These are phyloP conservation scores for Cosmia trapezina DNA, from an alignment of 2,888 invertebrate genomes.

Conservation along the genomic window DNA sequence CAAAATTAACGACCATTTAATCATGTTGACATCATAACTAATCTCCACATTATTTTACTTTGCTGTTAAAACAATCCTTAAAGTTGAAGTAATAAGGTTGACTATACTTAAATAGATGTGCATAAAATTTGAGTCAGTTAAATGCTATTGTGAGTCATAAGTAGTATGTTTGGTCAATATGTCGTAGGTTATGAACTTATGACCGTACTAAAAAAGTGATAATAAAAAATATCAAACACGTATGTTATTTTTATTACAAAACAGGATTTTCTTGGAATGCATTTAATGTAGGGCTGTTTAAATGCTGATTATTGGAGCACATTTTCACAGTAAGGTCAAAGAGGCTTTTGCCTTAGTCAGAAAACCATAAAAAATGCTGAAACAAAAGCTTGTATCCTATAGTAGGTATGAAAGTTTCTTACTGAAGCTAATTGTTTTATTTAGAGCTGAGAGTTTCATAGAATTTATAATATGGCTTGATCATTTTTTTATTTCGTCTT, in stretches of 20 bases:
- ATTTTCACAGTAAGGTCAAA: background rate
- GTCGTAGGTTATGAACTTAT: slow-evolving; percentile 73
- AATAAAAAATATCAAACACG: slow-evolving; percentile 44
- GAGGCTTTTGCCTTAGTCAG: background rate
- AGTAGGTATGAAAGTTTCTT: background rate
- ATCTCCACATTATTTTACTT: background rate
- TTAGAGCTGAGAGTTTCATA: background rate
- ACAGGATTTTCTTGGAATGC: background rate
- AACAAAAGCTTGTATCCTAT: background rate
- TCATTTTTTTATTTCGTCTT: background rate
- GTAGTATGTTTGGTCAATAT: slow-evolving; percentile 54
- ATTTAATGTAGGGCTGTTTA: background rate
- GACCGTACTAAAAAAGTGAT: slow-evolving; percentile 56
- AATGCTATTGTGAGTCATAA: slow-evolving; percentile 51
- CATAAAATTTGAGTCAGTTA: background rate
- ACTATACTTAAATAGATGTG: background rate
- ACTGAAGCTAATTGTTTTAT: background rate
- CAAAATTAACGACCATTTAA: slow-evolving; percentile 22
- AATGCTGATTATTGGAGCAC: background rate
- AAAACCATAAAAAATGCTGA: too few species aligned
- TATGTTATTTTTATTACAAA: slow-evolving; percentile 36
- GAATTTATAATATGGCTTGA: background rate
- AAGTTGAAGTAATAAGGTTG: background rate
- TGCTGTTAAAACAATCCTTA: slow-evolving; percentile 2
- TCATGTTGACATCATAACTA: slow-evolving; percentile 13